A percentile compares a stretch with the other conserved stretches of the same genome.
phyloP scores from a whole-genome alignment of 2,888 invertebrate genomes.

The Acrobasis repandana region DNA sequence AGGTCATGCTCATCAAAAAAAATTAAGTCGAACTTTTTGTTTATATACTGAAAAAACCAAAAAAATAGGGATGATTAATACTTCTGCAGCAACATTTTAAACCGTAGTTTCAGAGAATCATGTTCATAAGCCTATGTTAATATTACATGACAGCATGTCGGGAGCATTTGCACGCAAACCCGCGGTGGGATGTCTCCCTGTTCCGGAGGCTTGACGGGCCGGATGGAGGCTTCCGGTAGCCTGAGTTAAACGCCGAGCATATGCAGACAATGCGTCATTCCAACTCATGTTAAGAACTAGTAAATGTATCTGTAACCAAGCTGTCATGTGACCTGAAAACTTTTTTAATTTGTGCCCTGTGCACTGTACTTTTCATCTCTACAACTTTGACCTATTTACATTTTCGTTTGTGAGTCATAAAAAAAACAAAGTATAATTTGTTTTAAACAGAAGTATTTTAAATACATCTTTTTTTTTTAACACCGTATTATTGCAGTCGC shows the following conservation, averaged over 20 bases:
- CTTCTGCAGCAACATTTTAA: neutral
- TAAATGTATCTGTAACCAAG: neutral
- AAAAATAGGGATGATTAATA: no score
- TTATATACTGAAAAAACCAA: no score
- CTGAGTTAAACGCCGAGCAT: slow-evolving; percentile 46
- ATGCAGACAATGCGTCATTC: neutral
- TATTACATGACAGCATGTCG: slow-evolving; percentile 34
- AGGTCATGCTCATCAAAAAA: no score
- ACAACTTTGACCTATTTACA: neutral
- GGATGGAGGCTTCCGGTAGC: slow-evolving; percentile 50
- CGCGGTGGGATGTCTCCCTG: slow-evolving; percentile 29
- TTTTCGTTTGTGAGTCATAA: no score
- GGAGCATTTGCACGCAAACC: slow-evolving; percentile 24
- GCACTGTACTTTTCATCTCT: neutral
- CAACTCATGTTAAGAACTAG: neutral
- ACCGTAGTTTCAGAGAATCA: neutral
- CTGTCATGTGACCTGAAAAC: neutral
- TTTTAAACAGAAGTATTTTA: neutral
- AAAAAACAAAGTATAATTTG: neutral
- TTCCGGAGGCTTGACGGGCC: slow-evolving; percentile 37
- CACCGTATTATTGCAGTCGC: neutral
- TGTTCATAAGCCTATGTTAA: neutral
- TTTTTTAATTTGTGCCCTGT: neutral
- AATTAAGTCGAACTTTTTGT: no score
- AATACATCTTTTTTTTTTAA: neutral